Conservation (phyloP, 2,113 vertebrate genomes). For the Progne subis region DNA sequence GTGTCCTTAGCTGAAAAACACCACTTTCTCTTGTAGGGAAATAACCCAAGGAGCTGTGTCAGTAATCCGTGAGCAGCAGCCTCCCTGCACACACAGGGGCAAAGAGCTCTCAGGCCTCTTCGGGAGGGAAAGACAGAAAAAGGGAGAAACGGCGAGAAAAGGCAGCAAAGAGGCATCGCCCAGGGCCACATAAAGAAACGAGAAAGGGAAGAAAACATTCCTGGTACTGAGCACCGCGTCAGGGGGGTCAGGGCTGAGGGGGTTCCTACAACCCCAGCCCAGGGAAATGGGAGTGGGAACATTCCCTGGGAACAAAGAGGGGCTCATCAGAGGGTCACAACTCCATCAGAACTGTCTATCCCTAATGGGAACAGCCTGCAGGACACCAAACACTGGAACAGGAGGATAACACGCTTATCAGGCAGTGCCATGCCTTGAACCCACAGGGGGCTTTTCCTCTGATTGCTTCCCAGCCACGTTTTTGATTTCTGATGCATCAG, state of each 20-base stretch:
- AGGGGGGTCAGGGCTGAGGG: background rate
- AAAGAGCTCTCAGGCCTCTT: background rate
- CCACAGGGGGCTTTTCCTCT: background rate
- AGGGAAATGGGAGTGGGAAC: background rate
- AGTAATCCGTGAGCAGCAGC: background rate
- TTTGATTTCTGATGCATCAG: background rate
- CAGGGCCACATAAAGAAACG: background rate
- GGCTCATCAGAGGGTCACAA: background rate
- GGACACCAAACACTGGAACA: background rate
- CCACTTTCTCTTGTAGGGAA: background rate
- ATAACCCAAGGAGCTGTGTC: background rate
- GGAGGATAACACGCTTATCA: background rate
- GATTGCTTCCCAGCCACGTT: background rate
- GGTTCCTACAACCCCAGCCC: background rate
- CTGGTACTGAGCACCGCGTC: background rate
- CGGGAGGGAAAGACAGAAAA: background rate
- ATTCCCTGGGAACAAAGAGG: background rate
- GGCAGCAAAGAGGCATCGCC: background rate
- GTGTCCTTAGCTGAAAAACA: accelerated
- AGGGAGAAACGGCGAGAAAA: background rate
- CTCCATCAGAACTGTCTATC: background rate
- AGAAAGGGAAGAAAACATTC: accelerated
- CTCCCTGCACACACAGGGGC: background rate
- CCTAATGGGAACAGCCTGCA: background rate
- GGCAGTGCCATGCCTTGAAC: background rate